A percentile compares a stretch with the other conserved stretches of the same genome.
Conservation (phyloP, 2,888 invertebrate species). For the Spialia ferax region DNA sequence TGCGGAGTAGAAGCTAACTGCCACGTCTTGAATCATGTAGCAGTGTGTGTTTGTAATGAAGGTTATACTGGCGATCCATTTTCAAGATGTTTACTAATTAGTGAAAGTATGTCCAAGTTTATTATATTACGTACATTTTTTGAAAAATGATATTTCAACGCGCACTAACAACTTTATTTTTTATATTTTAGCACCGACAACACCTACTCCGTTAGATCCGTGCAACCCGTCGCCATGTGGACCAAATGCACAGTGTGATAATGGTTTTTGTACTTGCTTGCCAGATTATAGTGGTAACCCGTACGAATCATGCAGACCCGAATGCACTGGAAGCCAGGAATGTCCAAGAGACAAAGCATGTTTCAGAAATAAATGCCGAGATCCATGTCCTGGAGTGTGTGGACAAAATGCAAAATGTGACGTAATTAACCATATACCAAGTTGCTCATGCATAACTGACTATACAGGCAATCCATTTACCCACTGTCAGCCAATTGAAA, state of each 20-base stretch:
- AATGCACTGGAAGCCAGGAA: slow-evolving; percentile 91
- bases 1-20: slow-evolving; percentile 94
- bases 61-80: slow-evolving; percentile 94
- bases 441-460: slow-evolving; percentile 89
- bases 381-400: slow-evolving; percentile 92
- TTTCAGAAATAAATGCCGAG: slow-evolving; percentile 90
- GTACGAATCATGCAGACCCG: slow-evolving; percentile 90
- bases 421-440: slow-evolving; percentile 91
- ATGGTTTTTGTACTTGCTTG: slow-evolving; percentile 90
- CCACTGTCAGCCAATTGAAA: slow-evolving; percentile 73
- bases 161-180: not conserved
- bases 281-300: slow-evolving; percentile 91
- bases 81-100: slow-evolving; percentile 88
- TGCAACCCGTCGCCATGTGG: slow-evolving; percentile 92
- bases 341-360: slow-evolving; percentile 91
- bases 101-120: slow-evolving; percentile 64
- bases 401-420: slow-evolving; percentile 91
- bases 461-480: slow-evolving; percentile 92
- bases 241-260: slow-evolving; percentile 89
- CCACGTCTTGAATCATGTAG: slow-evolving; percentile 92
- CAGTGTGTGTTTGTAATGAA: slow-evolving; percentile 92
- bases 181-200: slow-evolving; percentile 66
- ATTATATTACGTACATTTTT: not conserved
- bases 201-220: slow-evolving; percentile 79
- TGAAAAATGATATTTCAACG: not conserved